phyloP scores from a whole-genome alignment of 1,140 invertebrate genomes.

The Drosophila setifemur region DNA sequence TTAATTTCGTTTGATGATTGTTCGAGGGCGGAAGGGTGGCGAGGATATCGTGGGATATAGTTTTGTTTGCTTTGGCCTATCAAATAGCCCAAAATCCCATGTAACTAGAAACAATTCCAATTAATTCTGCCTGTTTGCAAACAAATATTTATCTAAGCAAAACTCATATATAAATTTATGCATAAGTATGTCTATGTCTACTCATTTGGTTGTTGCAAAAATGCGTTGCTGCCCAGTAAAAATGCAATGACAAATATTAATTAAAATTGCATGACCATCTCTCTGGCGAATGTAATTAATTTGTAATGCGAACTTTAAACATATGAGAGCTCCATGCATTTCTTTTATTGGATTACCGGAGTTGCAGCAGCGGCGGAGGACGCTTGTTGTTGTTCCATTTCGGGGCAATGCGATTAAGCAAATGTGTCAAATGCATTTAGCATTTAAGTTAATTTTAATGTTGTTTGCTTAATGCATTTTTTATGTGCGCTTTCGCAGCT shows the following conservation, averaged over 20 bases:
- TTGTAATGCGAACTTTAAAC: slow-evolving; percentile 30
- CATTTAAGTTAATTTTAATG: slow-evolving; percentile 78
- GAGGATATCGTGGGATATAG: not conserved
- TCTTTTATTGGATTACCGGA: slow-evolving; percentile 26
- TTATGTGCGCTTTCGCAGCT: slow-evolving; percentile 64
- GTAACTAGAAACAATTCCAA: slow-evolving; percentile 53
- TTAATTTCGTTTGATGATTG: slow-evolving; percentile 34
- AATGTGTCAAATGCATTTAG: slow-evolving; percentile 67
- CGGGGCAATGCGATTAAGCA: slow-evolving; percentile 63
- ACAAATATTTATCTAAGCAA: slow-evolving; percentile 60
- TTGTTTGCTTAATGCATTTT: slow-evolving; percentile 73
- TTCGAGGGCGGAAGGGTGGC: not conserved
- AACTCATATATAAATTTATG: slow-evolving; percentile 32
- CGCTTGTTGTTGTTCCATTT: slow-evolving; percentile 20
- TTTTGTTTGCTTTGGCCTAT: slow-evolving; percentile 30
- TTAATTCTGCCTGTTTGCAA: slow-evolving; percentile 60
- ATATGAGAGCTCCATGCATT: slow-evolving; percentile 9
- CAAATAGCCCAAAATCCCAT: slow-evolving; percentile 42
- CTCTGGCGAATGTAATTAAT: slow-evolving; percentile 44
- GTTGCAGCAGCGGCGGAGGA: slow-evolving; percentile 17
- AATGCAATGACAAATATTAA: slow-evolving; percentile 63
- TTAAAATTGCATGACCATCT: slow-evolving; percentile 37
- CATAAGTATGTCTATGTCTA: slow-evolving; percentile 6
- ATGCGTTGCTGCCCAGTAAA: slow-evolving; percentile 2
- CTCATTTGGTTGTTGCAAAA: not conserved